Evolutionary conservation across 1,140 invertebrate genomes (phyloP).

Genomic region (Goniozus legneri): DNA sequence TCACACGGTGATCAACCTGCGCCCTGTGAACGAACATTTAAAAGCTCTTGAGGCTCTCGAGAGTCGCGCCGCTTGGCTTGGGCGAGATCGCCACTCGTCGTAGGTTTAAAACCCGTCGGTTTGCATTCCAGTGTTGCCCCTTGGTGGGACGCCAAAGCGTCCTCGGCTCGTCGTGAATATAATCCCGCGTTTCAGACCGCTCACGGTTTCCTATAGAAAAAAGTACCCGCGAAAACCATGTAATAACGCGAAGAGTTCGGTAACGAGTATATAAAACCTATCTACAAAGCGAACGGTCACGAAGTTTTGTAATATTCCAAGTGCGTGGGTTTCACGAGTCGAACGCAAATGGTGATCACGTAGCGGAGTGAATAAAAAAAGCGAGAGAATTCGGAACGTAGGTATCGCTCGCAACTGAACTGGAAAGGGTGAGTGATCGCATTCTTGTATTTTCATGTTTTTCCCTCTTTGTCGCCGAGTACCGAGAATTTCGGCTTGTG

Average conservation of each 20-base stretch:
- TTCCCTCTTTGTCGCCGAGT: background rate
- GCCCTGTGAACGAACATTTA: background rate
- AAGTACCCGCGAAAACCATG: background rate
- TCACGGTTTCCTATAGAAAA: no score
- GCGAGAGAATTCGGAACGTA: background rate
- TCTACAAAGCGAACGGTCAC: no score
- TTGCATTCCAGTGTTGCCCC: slow-evolving; percentile 32
- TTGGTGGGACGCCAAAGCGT: slow-evolving; percentile 26
- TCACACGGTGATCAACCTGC: slow-evolving; percentile 2
- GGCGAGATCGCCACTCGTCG: no score
- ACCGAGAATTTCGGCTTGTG: no score
- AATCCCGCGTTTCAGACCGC: background rate
- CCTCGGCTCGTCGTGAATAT: background rate
- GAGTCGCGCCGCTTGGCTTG: background rate
- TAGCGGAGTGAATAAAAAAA: background rate
- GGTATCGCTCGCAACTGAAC: background rate
- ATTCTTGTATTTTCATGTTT: no score
- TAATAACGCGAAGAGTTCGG: background rate
- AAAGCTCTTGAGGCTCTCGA: background rate
- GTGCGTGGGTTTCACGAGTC: background rate
- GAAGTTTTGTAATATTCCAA: no score
- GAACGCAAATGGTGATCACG: background rate
- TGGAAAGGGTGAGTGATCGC: no score
- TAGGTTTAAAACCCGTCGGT: slow-evolving; percentile 32
- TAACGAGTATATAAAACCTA: background rate